Evolutionary conservation across 1,140 invertebrate genomes (phyloP).

Genomic region (Cyclina sinensis): DNA sequence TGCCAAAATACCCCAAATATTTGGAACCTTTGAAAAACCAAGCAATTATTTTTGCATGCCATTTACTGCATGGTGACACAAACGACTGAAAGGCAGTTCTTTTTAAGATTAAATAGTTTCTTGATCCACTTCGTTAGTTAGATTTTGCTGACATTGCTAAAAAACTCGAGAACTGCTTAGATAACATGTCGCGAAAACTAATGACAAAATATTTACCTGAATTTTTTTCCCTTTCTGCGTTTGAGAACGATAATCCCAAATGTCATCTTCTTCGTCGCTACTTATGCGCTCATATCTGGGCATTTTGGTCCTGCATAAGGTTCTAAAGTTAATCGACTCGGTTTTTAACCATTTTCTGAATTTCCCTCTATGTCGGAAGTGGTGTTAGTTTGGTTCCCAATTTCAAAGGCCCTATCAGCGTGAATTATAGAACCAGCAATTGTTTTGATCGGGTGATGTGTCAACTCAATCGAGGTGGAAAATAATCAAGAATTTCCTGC

Average conservation of each 20-base stretch:
- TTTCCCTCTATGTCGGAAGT: constrained; percentile 8
- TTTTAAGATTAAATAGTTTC: too few species aligned
- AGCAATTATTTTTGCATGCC: too few species aligned
- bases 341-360: background rate
- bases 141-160: too few species aligned
- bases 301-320: background rate
- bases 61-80: too few species aligned
- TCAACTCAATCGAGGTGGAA: background rate
- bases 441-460: constrained; percentile 7
- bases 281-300: background rate
- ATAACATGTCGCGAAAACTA: background rate
- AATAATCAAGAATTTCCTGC: background rate
- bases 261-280: constrained; percentile 18
- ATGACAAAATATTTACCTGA: background rate
- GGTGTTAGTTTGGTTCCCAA: background rate
- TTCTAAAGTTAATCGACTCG: background rate
- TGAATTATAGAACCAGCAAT: background rate
- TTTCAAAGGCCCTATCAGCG: too few species aligned
- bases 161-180: too few species aligned
- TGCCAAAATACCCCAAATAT: too few species aligned
- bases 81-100: too few species aligned
- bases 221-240: background rate
- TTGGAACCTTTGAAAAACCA: too few species aligned
- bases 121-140: too few species aligned
- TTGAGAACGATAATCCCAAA: constrained; percentile 14